Base-by-base conservation (phyloP, 1,140 invertebrate species). In the Drosophila pallidifrons region DNA sequence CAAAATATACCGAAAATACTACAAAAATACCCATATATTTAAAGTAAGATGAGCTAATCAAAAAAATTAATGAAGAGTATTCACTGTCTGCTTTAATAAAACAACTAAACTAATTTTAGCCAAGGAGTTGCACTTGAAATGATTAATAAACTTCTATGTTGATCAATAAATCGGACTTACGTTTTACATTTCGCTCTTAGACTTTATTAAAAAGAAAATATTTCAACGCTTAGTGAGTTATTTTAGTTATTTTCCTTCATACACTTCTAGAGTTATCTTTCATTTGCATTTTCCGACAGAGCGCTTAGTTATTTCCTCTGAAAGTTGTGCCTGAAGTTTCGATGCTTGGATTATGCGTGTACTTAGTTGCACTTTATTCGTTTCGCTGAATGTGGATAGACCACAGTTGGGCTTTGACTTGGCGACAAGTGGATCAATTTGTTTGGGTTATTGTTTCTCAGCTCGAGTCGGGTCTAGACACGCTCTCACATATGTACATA, bases 381-480 rank as follows among this genome's bases (percentile, higher is more conserved):
- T 30, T 8, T 4, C 28, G 1, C 7, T 10, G 35, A 25, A 25
- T 25, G 20, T 2, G 8, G 8, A 10, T 10, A 15, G 51, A 55
- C 25, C 13, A 10, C 30, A 76, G 49, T 51, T 67, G 41, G 32
- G 25, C 65, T 64, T 70, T 60, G 52, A n/a, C 55, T 80, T 70
- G 45, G 59, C 67, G 67, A 63, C 81, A 83, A 83, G 77, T 83
- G 77, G 81, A 83, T 83, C 81, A 83, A 83, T 83, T 83, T 83
- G 79, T 75, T 82, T 78, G 58, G 59, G 67, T 81, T 78, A 75
- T 65, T 65, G 71, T 82, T 64, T 66, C 66, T 32, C 35, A 38
- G 7, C 6, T 1, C 35, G 64, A 41, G 20, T 58, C 41, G 47
- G 54, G 43, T 55, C 13, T n/a, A 54, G 45, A 38, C 35, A 38